Conservation (phyloP, 1,140 invertebrate species). For the Rhizoglyphus robini region DNA sequence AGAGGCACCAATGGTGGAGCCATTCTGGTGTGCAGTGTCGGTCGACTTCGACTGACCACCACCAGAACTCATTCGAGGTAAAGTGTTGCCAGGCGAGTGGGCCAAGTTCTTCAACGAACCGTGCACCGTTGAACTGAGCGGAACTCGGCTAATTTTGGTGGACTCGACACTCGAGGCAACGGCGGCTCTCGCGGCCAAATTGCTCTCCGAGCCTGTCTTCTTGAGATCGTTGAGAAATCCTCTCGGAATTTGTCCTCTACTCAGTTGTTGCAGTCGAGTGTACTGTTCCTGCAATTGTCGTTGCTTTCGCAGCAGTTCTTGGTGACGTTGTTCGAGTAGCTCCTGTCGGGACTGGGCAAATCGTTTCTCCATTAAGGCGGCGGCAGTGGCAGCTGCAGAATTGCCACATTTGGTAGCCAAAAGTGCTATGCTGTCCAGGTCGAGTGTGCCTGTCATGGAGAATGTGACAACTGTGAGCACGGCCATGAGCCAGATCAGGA, state of each 20-base stretch:
- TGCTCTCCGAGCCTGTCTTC: constrained; percentile 76
- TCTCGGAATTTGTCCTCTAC: constrained; percentile 52
- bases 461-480: too few relatives aligned
- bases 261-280: constrained; percentile 64
- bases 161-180: background rate
- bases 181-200: constrained; percentile 61
- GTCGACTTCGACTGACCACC: background rate
- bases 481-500: too few relatives aligned
- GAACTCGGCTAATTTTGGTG: background rate
- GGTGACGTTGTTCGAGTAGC: constrained; percentile 63
- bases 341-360: constrained; percentile 44
- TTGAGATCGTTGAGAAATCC: constrained; percentile 45
- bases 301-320: constrained; percentile 69
- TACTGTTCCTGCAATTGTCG: constrained; percentile 75
- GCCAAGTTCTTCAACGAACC: constrained; percentile 14
- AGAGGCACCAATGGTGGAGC: background rate
- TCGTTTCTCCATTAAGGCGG: constrained; percentile 18
- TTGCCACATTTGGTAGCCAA: constrained; percentile 13
- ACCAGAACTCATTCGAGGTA: background rate
- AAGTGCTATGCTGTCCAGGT: constrained; percentile 2
- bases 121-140: constrained; percentile 2
- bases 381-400: background rate
- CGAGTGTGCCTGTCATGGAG: background rate
- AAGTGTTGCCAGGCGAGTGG: background rate
- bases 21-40: background rate